Percentiles rank a stretch among this genome's conserved stretches.
phyloP scores from a whole-genome alignment of 2,888 invertebrate species.

The Osmoderma eremita region DNA sequence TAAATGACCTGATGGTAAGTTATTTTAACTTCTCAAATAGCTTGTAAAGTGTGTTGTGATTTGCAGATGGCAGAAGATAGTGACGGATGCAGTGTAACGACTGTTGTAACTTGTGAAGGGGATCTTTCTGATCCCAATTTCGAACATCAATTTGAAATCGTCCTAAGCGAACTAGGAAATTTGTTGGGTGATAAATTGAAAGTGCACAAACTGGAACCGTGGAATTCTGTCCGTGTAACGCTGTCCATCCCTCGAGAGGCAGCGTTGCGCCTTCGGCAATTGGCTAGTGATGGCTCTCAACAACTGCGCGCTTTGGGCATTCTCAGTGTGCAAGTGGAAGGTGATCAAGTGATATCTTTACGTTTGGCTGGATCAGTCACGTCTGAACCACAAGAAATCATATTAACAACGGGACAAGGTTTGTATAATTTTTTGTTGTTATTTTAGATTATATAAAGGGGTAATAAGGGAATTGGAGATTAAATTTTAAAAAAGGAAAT shows the following conservation, averaged over 20 bases:
- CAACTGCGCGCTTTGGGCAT: conserved; percentile 92
- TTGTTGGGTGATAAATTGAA: conserved; percentile 72
- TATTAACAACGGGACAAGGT: conserved; percentile 68
- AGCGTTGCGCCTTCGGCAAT: conserved; percentile 87
- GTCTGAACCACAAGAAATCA: conserved; percentile 77
- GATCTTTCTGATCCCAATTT: conserved; percentile 89
- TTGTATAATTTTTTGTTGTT: conserved; percentile 44
- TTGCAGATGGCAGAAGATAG: conserved; percentile 83
- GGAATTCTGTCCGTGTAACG: conserved; percentile 98
- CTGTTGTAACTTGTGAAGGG: conserved; percentile 92
- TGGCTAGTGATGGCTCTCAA: conserved; percentile 91
- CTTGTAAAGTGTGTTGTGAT: not conserved
- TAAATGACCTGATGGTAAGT: conserved; percentile 43
- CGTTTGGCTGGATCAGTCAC: conserved; percentile 73
- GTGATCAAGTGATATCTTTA: conserved; percentile 81
- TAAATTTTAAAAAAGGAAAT: no score
- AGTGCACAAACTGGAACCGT: conserved; percentile 91
- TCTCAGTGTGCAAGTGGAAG: conserved; percentile 93
- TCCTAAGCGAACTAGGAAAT: conserved; percentile 81
- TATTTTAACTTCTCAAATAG: not conserved
- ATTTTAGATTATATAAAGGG: no score
- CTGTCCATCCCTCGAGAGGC: conserved; percentile 97
- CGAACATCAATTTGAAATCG: conserved; percentile 80
- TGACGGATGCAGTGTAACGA: conserved; percentile 81
- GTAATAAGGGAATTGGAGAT: no score